Conservation (phyloP, 2,888 invertebrate species). For the Patella pellucida region DNA sequence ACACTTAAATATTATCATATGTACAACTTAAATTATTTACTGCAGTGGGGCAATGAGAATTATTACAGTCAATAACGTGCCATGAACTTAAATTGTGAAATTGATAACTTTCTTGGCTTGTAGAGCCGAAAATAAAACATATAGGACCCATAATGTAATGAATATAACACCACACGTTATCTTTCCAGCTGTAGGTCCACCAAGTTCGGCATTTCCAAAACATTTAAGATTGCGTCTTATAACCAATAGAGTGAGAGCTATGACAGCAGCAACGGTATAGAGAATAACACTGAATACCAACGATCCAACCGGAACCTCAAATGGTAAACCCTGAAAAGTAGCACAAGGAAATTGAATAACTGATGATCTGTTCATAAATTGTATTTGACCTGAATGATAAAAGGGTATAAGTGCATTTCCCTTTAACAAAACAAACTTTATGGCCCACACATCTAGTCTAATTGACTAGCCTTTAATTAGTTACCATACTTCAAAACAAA, state of each 20-base stretch:
- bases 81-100: constrained; percentile 28
- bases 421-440: background rate
- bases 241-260: constrained; percentile 72
- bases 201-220: constrained; percentile 74
- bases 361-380: background rate
- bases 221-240: constrained; percentile 70
- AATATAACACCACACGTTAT: constrained; percentile 69
- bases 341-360: background rate
- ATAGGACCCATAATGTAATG: constrained; percentile 73
- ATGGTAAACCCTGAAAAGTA: constrained; percentile 51
- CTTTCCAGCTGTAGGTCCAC: constrained; percentile 72
- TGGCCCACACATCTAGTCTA: too few relatives aligned
- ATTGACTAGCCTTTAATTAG: too few relatives aligned
- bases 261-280: constrained; percentile 73
- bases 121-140: constrained; percentile 71
- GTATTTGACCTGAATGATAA: background rate
- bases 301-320: constrained; percentile 58
- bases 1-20: background rate
- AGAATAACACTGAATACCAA: constrained; percentile 74
- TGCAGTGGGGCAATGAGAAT: background rate
- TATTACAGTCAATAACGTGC: background rate
- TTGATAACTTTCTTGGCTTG: constrained; percentile 36
- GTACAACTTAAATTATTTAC: background rate
- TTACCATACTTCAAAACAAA: too few relatives aligned
- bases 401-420: background rate